Percentiles rank a stretch among this genome's conserved stretches.
These are phyloP conservation scores for Dipodomys stephensi DNA, from an alignment of 2,113 vertebrate species.

Conservation along the genomic window DNA sequence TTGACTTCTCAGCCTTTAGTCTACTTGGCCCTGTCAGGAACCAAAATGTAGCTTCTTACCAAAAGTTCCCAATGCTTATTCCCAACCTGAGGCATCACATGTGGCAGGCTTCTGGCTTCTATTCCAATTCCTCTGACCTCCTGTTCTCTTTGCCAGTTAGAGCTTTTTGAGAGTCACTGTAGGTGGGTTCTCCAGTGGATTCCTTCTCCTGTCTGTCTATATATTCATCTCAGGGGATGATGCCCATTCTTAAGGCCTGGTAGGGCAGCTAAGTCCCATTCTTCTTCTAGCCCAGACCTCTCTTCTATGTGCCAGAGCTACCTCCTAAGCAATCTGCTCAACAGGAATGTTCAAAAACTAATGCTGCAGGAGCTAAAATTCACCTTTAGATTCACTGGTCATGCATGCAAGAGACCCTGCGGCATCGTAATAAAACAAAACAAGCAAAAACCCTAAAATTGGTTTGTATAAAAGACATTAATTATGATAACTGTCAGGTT, in stretches of 20 bases:
- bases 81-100: background rate
- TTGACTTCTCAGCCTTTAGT: background rate
- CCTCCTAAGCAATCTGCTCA: background rate
- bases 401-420: background rate
- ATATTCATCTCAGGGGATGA: too few relatives aligned
- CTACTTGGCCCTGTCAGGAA: background rate
- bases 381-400: background rate
- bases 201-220: background rate
- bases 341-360: background rate
- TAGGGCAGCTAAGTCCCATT: background rate
- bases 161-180: background rate
- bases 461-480: slow-evolving; percentile 24
- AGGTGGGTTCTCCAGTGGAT: background rate
- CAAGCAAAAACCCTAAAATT: background rate
- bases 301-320: slow-evolving; percentile 7
- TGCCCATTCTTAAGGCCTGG: background rate
- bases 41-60: background rate
- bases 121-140: background rate
- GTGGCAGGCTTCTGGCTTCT: background rate
- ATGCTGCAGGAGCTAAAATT: background rate
- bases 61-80: background rate
- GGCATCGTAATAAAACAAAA: background rate
- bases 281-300: background rate
- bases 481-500: background rate
- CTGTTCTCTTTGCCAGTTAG: background rate